Evolutionary conservation across 1,140 invertebrate species (phyloP), one percentile per base, ranked within the genome.

Genomic region (Colletes gigas): DNA sequence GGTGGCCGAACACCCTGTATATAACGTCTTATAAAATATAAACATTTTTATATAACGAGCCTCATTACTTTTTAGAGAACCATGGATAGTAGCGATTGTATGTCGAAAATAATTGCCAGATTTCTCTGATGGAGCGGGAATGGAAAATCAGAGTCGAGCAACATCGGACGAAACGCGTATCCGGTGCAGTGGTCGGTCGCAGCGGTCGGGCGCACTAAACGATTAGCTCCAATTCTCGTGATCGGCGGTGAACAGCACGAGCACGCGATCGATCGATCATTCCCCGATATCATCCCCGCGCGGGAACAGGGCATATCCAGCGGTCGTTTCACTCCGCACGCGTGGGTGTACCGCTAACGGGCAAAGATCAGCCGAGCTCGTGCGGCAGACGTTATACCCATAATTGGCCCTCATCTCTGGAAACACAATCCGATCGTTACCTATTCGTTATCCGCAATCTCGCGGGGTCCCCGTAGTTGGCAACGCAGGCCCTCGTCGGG

Each of bases 351-450:
- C 60, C 83, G 78, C 78, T 85, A 85, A 85, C 84, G 83, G 72
- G 66, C 71, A 81, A 83, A 86, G 79, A 85, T 85, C 83, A 77
- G 54, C 84, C 79, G 57, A 75, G 85, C 83, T 83, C 80, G 85
- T 84, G 83, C 83, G 80, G 78, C 83, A 77, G 60, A 85, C 83
- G 84, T 85, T 84, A 85, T 88, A 78, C 87, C 77, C 83, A 82
- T 89, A 89, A 90, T 90, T 90, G 89, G 88, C 83, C 80, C 84
- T 89, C 81, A 89, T 88, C 85, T 84, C 76, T 79, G 81, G 85
- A 86, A 89, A 88, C 82, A 88, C 88, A 90, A 88, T 89, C 89
- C 81, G 88, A 88, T 91, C 89, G 89, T 90, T 90, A 89, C 88
- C 88, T 91, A 89, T 89, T 89, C 88, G 88, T 89, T 89, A 89